phyloP scores from a whole-genome alignment of 2,888 invertebrate species.

The Andrena bucephala region DNA sequence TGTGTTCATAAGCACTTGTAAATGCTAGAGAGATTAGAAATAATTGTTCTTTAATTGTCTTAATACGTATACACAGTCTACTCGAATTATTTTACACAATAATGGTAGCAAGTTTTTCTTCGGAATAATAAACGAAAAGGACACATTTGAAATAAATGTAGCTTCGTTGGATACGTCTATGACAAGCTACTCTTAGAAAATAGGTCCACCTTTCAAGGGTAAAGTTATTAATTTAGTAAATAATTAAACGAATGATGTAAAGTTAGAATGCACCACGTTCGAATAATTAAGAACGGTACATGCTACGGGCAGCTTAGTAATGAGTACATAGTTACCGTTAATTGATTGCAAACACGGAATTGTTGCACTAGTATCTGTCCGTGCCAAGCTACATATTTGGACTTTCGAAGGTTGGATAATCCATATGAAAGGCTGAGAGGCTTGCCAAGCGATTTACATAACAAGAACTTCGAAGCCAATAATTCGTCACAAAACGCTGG shows the following conservation, averaged over 20 bases:
- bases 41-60: background rate
- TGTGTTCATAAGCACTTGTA: background rate
- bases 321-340: background rate
- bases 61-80: background rate
- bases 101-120: background rate
- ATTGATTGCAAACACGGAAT: conserved; percentile 26
- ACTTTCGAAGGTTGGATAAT: conserved; percentile 15
- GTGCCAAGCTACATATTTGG: conserved; percentile 25
- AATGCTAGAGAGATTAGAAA: background rate
- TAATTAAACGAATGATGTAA: background rate
- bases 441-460: conserved; percentile 45
- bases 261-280: background rate
- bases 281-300: background rate
- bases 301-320: background rate
- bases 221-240: background rate
- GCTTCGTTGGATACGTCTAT: background rate
- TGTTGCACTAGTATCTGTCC: background rate
- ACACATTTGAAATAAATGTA: background rate
- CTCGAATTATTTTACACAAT: too few relatives aligned
- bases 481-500: conserved; percentile 20
- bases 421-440: background rate
- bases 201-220: background rate
- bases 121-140: background rate
- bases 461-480: conserved; percentile 14
- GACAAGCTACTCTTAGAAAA: background rate